Evolutionary conservation across 2,797 vertebrate species (phyloP).

Genomic region (Podargus strigoides): DNA sequence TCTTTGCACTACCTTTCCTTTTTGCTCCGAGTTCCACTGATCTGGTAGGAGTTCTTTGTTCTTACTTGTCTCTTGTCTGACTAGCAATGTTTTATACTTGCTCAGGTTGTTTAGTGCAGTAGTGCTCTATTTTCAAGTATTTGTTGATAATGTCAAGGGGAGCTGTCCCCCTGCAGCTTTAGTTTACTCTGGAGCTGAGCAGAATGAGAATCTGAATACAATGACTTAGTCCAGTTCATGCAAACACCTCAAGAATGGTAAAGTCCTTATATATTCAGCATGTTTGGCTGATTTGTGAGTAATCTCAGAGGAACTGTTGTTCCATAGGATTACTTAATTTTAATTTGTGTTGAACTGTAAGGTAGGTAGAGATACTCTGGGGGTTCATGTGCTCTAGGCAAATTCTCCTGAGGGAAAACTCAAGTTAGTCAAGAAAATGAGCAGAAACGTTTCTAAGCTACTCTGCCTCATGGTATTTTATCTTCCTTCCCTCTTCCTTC

Average conservation of each 20-base stretch:
- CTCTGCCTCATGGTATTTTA: background rate
- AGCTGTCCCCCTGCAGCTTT: background rate
- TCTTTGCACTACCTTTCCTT: background rate
- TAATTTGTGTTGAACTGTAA: background rate
- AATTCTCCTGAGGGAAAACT: background rate
- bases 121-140: background rate
- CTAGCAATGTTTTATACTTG: background rate
- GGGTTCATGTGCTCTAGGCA: background rate
- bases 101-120: background rate
- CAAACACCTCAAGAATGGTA: background rate
- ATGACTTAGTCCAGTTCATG: background rate
- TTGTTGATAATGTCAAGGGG: background rate
- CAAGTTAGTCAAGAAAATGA: background rate
- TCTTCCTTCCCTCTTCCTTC: background rate
- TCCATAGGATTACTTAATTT: background rate
- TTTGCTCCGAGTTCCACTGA: background rate
- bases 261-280: background rate
- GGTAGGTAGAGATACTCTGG: background rate
- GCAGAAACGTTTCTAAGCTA: background rate
- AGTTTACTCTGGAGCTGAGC: background rate
- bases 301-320: background rate
- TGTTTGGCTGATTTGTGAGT: background rate
- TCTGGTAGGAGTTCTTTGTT: background rate
- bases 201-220: background rate
- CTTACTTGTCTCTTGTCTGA: background rate